Evolutionary conservation across 2,113 vertebrate species (phyloP).

Genomic region (Turnix velox): DNA sequence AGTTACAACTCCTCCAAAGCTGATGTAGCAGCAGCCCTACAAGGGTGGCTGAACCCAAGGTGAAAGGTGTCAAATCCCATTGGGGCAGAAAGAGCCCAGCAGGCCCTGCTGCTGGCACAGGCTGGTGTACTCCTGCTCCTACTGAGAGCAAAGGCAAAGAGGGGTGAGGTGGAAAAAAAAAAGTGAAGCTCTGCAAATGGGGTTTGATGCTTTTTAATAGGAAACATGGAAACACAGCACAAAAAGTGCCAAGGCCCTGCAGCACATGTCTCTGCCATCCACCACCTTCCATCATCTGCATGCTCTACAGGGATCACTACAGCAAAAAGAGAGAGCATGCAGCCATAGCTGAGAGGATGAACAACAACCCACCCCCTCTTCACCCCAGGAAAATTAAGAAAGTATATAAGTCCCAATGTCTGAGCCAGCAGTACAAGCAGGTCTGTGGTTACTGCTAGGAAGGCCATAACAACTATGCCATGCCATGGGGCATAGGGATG

Average conservation of each 20-base stretch:
- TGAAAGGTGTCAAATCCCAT: neutral
- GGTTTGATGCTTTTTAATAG: slow-evolving; percentile 8
- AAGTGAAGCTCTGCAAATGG: neutral
- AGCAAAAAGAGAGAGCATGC: neutral
- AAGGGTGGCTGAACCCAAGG: neutral
- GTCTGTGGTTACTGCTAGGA: neutral
- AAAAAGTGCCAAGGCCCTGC: neutral
- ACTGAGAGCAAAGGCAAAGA: neutral
- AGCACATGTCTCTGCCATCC: neutral
- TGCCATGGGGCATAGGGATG: neutral
- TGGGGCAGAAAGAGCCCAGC: neutral
- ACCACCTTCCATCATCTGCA: neutral
- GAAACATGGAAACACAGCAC: neutral
- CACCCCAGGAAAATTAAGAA: neutral
- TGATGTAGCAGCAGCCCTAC: neutral
- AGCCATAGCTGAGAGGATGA: neutral
- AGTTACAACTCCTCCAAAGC: neutral
- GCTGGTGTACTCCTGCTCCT: neutral
- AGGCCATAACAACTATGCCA: neutral
- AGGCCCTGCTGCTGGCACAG: neutral
- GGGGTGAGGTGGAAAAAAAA: neutral
- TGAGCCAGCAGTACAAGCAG: neutral
- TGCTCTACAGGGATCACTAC: neutral
- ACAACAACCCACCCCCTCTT: neutral
- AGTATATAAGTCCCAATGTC: neutral